Conservation (phyloP, 1,140 invertebrate species). For the Gonatopus flavifemur region DNA sequence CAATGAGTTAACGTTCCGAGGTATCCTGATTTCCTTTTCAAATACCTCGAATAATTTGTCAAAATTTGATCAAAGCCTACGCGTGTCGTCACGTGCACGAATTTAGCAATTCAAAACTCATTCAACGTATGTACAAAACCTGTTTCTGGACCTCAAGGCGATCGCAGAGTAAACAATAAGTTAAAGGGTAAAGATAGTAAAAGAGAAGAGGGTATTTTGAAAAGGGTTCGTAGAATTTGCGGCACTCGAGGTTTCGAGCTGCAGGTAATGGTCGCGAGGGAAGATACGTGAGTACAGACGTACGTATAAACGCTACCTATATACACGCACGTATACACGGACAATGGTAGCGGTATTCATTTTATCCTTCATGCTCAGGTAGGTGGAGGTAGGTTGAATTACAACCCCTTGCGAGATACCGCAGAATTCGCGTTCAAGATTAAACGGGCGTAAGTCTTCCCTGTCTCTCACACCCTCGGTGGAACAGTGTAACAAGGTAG, state of each 20-base stretch:
- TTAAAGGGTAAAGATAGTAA: neutral
- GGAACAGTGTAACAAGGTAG: constrained; percentile 35
- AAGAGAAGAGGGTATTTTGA: neutral
- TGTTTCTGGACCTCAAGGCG: neutral
- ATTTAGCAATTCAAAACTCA: no score
- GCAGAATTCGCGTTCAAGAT: constrained; percentile 57
- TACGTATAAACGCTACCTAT: no score
- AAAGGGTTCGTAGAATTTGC: constrained; percentile 19
- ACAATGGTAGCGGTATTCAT: constrained; percentile 35
- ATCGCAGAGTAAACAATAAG: neutral
- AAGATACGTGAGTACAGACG: no score
- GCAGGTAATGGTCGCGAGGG: constrained; percentile 5
- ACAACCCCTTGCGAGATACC: constrained; percentile 56
- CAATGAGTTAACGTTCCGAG: no score
- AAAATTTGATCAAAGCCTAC: no score
- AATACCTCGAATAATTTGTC: no score
- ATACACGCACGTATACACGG: neutral
- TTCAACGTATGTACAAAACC: no score
- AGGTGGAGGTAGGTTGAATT: constrained; percentile 45
- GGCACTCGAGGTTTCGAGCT: constrained; percentile 30
- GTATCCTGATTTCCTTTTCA: no score
- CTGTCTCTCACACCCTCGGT: constrained; percentile 35
- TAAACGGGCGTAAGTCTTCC: constrained; percentile 56
- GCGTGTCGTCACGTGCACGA: no score
- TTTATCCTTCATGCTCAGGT: constrained; percentile 40